phyloP scores from a whole-genome alignment of 2,888 invertebrate species.

The Drosophila dives region DNA sequence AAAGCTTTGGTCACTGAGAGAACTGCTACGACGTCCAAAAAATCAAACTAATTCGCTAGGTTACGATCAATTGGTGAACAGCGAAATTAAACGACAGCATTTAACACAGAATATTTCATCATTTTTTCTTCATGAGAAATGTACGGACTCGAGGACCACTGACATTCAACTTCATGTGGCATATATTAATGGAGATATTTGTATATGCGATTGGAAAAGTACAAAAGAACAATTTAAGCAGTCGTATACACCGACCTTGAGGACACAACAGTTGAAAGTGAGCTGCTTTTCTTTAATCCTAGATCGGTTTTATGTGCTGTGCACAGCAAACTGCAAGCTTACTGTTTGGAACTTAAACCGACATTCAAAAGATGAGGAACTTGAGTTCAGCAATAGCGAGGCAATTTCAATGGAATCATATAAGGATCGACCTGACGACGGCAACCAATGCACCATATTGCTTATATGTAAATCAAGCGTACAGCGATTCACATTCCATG shows the following conservation, averaged over 20 bases:
- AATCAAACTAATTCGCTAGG: slow-evolving; percentile 16
- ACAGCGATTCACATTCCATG: slow-evolving; percentile 59
- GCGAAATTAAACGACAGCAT: slow-evolving; percentile 26
- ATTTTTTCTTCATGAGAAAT: slow-evolving; percentile 62
- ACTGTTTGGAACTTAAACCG: slow-evolving; percentile 73
- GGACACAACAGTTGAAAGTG: slow-evolving; percentile 57
- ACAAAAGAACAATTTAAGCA: slow-evolving; percentile 60
- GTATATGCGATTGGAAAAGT: slow-evolving; percentile 76
- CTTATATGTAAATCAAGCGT: slow-evolving; percentile 70
- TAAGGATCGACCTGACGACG: slow-evolving; percentile 13
- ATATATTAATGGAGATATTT: slow-evolving; percentile 76
- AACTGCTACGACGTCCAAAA: slow-evolving; percentile 21
- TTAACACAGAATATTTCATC: slow-evolving; percentile 41
- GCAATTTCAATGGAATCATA: slow-evolving; percentile 46
- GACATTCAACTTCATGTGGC: slow-evolving; percentile 74
- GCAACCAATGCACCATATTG: slow-evolving; percentile 40
- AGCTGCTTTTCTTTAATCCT: slow-evolving; percentile 75
- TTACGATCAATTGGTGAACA: slow-evolving; percentile 54
- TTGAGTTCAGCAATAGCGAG: background rate
- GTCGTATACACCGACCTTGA: slow-evolving; percentile 55
- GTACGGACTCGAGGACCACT: background rate
- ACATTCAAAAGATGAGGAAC: slow-evolving; percentile 42
- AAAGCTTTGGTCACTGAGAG: slow-evolving; percentile 79
- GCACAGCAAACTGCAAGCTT: slow-evolving; percentile 66
- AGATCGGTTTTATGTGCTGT: slow-evolving; percentile 74